Base-by-base conservation (phyloP, 2,797 vertebrate species). In the Eulemur coronatus region DNA sequence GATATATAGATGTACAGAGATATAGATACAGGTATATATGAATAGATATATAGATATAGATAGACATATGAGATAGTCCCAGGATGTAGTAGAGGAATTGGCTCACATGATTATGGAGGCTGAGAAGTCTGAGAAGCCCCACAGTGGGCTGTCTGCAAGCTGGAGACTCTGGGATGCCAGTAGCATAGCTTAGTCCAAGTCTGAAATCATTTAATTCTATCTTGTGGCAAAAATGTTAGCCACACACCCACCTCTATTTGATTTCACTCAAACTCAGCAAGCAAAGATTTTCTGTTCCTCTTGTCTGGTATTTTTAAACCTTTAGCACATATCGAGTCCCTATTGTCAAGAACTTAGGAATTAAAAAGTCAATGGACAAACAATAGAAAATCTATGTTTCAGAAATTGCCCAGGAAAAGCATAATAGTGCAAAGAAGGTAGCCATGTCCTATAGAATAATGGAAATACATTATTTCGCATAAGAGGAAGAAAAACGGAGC, bases 321-420 rank as follows among this genome's bases (percentile, higher is more conserved):
- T n/a, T 86, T 76, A 95, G 69, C 35, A 72, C n/a, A 61, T 85
- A 97, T 82, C 48, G 46, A 96, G 90, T 92, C 55, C 28, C 55
- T 59, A 22, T 81, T 92, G 94, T 96, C 90, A 94, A 95, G 92
- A 92, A 73, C 12, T 79, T 89, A 94, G 52, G 92, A 95, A 96
- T 96, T 90, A 91, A 94, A 95, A 97, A 96, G 76, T 96, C 92
- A 91, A 86, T 92, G 67, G 73, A 22, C 78, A 97, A 89, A 96
- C 87, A 96, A 80, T 57, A 88, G 88, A 96, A 95, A 97, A 97
- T 96, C 96, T 90, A 67, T 92, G 59, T 75, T 81, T 82, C 30
- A 20, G 76, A 88, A 97, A 85, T 76, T 92, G 30, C 61, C 73
- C 67, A 87, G 65, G 81, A 67, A 82, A 92, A 95, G 85, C 67